phyloP scores from a whole-genome alignment of 2,888 invertebrate genomes.

The Papilio protenor region DNA sequence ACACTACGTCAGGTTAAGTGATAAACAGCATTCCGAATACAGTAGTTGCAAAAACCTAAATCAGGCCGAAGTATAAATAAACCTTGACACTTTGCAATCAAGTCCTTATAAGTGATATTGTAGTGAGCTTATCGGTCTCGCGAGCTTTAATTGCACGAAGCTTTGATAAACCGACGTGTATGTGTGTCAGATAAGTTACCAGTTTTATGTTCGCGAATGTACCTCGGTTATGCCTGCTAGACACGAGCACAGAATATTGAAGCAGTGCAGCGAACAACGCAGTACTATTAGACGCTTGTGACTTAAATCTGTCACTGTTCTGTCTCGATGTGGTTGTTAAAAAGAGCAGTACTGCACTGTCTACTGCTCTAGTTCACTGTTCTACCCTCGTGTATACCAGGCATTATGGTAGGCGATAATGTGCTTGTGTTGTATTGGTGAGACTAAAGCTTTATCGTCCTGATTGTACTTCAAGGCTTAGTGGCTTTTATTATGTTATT shows the following conservation, averaged over 20 bases:
- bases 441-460: slow-evolving; percentile 2
- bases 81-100: slow-evolving; percentile 39
- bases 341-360: not conserved
- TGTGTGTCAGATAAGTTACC: slow-evolving; percentile 45
- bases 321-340: not conserved
- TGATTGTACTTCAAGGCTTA: slow-evolving; percentile 1
- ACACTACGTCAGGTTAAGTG: not conserved
- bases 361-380: not conserved
- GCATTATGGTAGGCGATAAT: not conserved
- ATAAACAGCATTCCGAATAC: slow-evolving; percentile 8
- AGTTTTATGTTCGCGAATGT: slow-evolving; percentile 28
- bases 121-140: slow-evolving; percentile 40
- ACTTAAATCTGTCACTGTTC: not conserved
- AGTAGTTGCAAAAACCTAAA: slow-evolving; percentile 14
- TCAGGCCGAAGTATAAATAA: slow-evolving; percentile 34
- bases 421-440: not conserved
- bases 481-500: slow-evolving; percentile 16
- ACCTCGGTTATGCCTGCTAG: not conserved
- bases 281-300: not conserved
- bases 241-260: not conserved
- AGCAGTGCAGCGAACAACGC: not conserved
- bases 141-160: slow-evolving; percentile 48
- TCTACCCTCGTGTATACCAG: not conserved
- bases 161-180: slow-evolving; percentile 47
- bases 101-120: slow-evolving; percentile 27